Conservation (phyloP, 2,888 invertebrate species). For the Argyresthia goedartella region DNA sequence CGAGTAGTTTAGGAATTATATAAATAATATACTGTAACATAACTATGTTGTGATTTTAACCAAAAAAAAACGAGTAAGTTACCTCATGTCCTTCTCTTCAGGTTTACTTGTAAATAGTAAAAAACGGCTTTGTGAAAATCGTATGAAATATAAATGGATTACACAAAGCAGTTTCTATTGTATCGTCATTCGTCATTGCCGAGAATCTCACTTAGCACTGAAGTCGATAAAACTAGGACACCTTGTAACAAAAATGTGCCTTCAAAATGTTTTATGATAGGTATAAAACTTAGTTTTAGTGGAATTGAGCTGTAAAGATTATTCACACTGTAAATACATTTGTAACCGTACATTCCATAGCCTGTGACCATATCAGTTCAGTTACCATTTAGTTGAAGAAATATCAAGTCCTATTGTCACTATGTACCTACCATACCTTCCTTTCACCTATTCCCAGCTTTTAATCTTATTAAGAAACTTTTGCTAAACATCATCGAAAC, state of each 20-base stretch:
- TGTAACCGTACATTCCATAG: constrained; percentile 21
- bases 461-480: too few relatives aligned
- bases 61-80: constrained; percentile 36
- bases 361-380: constrained; percentile 11
- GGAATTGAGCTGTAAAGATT: neutral
- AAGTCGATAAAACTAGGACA: constrained; percentile 32
- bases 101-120: constrained; percentile 41
- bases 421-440: neutral
- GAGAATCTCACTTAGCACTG: neutral
- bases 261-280: constrained; percentile 41
- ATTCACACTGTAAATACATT: neutral
- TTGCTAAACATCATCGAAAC: too few relatives aligned
- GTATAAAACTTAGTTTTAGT: constrained; percentile 1
- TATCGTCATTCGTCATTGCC: neutral
- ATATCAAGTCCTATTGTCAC: neutral
- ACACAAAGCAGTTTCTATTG: neutral
- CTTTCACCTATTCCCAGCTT: too few relatives aligned
- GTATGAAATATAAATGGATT: neutral
- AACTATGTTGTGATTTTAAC: constrained; percentile 59
- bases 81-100: constrained; percentile 31
- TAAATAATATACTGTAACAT: constrained; percentile 51
- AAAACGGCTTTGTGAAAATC: neutral
- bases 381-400: constrained; percentile 9
- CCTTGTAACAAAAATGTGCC: constrained; percentile 62
- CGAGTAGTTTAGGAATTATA: constrained; percentile 16